A percentile compares a stretch with the other conserved stretches of the same genome.
These are phyloP conservation scores for Andrena marginata DNA, from an alignment of 2,888 invertebrate genomes.

Conservation along the genomic window DNA sequence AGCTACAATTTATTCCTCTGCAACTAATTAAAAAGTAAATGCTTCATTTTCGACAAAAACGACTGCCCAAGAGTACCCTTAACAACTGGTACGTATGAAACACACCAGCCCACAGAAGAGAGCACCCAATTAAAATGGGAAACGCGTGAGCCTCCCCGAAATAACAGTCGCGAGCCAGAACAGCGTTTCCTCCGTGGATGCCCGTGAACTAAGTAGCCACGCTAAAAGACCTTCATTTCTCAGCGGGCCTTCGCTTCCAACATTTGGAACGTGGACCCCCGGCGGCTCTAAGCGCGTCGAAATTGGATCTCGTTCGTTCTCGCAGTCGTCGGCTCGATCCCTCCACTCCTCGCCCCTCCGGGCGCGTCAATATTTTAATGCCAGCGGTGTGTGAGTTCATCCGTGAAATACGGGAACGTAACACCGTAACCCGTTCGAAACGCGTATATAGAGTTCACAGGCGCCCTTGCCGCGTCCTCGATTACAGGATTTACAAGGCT, in stretches of 20 bases:
- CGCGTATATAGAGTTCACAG: slow-evolving; percentile 11
- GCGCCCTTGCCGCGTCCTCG: slow-evolving; percentile 24
- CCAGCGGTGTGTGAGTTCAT: slow-evolving; percentile 14
- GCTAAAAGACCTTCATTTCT: neutral
- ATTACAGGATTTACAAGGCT: slow-evolving; percentile 38
- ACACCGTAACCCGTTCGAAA: slow-evolving; percentile 21
- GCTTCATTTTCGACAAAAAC: too few species aligned
- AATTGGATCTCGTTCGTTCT: slow-evolving; percentile 20
- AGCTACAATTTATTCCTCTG: too few species aligned
- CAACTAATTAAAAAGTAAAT: too few species aligned
- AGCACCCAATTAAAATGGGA: too few species aligned
- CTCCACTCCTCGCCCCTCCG: too few species aligned
- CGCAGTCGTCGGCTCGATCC: neutral
- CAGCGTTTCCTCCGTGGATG: neutral
- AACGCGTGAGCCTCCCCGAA: too few species aligned
- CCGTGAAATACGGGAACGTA: slow-evolving; percentile 35
- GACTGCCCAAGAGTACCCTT: too few species aligned
- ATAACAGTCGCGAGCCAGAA: neutral
- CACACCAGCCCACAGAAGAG: too few species aligned
- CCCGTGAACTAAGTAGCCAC: too few species aligned
- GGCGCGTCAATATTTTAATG: slow-evolving; percentile 14
- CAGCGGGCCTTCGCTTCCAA: neutral
- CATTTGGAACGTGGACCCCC: neutral
- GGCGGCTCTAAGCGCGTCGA: neutral
- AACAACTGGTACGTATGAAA: too few species aligned